These are phyloP conservation scores for Poecilobothrus nobilitatus DNA, from an alignment of 2,888 invertebrate genomes.

Conservation along the genomic window DNA sequence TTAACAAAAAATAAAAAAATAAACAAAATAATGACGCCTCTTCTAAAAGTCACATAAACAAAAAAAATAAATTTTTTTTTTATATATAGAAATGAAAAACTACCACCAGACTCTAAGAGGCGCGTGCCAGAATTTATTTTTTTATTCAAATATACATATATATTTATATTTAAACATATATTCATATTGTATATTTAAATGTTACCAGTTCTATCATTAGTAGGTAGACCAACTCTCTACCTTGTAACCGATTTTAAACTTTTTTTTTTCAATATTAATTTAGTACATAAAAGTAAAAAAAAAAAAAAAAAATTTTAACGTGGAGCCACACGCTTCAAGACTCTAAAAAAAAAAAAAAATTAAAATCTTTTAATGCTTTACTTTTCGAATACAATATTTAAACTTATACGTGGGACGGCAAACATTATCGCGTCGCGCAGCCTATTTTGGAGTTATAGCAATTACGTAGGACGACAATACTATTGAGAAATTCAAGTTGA, in stretches of 20 bases:
- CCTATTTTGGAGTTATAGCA: neutral
- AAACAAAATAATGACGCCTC: neutral
- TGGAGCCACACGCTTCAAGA: neutral
- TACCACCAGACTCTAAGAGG: conserved; percentile 2
- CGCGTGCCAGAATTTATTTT: conserved; percentile 1
- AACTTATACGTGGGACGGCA: neutral
- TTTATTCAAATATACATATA: neutral
- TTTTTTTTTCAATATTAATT: neutral
- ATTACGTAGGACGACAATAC: neutral
- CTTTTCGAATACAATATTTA: too few relatives aligned
- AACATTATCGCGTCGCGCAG: conserved; percentile 2
- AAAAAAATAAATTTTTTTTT: neutral
- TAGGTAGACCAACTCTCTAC: conserved; percentile 6
- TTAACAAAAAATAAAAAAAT: neutral
- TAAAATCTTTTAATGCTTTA: neutral
- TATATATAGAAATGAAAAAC: neutral
- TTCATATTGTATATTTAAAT: neutral
- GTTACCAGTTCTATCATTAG: neutral
- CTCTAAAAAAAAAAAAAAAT: neutral
- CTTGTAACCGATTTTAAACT: neutral
- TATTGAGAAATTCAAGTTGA: neutral
- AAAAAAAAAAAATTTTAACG: neutral
- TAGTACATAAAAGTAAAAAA: neutral
- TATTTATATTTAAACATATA: neutral
- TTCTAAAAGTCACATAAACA: neutral